Percentiles rank a stretch among this genome's conserved stretches.
phyloP scores from a whole-genome alignment of 2,113 vertebrate genomes.

The Silurus meridionalis region DNA sequence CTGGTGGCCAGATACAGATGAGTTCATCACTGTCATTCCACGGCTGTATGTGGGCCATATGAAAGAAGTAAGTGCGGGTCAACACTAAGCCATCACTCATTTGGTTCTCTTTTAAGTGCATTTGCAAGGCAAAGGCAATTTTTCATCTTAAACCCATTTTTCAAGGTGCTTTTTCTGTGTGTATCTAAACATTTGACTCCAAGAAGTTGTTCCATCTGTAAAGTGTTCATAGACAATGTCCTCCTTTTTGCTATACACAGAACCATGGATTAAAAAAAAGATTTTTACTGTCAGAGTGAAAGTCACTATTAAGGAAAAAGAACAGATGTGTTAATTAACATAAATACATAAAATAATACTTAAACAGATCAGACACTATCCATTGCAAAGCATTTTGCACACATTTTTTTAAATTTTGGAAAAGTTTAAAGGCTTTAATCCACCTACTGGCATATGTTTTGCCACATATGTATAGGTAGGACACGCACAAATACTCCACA shows the following conservation, averaged over 20 bases:
- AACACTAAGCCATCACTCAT: constrained; percentile 9
- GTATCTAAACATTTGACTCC: background rate
- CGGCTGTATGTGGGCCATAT: background rate
- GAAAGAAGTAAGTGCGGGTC: no score
- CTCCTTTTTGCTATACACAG: background rate
- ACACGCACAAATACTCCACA: background rate
- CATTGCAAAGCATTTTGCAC: background rate
- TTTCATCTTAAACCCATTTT: constrained; percentile 2
- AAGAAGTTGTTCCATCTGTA: background rate
- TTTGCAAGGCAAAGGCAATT: background rate
- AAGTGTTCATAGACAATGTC: background rate
- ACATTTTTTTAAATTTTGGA: background rate
- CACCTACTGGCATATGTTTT: background rate
- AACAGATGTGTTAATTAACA: background rate
- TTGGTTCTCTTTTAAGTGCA: background rate
- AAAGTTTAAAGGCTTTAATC: background rate
- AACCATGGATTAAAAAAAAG: background rate
- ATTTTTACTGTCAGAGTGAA: no score
- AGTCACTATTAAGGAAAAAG: background rate
- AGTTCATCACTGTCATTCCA: constrained; percentile 4
- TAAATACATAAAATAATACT: background rate
- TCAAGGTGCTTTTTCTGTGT: background rate
- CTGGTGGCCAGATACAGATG: background rate
- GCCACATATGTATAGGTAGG: background rate
- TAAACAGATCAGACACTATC: background rate